phyloP scores from a whole-genome alignment of 2,888 invertebrate genomes.

The Psylliodes chrysocephalus region DNA sequence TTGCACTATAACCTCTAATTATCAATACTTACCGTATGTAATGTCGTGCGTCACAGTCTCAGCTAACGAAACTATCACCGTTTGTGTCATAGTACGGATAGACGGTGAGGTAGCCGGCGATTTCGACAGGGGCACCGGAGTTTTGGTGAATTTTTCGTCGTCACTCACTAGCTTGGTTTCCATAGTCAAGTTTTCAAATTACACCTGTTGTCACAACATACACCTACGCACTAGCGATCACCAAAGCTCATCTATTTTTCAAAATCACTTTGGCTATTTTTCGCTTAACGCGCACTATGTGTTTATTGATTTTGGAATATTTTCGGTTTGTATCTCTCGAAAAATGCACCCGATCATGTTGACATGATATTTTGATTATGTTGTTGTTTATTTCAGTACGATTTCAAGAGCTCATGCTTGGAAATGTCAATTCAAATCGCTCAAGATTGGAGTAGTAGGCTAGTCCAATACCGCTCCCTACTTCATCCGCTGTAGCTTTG shows the following conservation, averaged over 20 bases:
- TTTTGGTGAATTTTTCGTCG: constrained; percentile 59
- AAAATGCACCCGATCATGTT: not conserved
- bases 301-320: constrained; percentile 33
- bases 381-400: constrained; percentile 21
- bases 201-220: constrained; percentile 45
- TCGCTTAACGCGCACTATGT: constrained; percentile 22
- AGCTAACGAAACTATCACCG: constrained; percentile 62
- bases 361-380: constrained; percentile 12
- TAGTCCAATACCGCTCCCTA: constrained; percentile 49
- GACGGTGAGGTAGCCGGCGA: constrained; percentile 60
- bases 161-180: constrained; percentile 49
- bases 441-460: constrained; percentile 53
- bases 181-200: constrained; percentile 41
- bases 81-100: constrained; percentile 62
- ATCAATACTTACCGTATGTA: constrained; percentile 66
- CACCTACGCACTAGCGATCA: constrained; percentile 26
- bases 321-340: not conserved
- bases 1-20: constrained; percentile 9
- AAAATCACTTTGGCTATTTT: constrained; percentile 35
- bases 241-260: constrained; percentile 41
- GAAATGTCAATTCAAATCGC: constrained; percentile 51
- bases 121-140: constrained; percentile 62
- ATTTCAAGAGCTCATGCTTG: constrained; percentile 50
- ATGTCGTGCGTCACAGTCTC: constrained; percentile 69
- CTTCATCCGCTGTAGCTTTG: constrained; percentile 46